Conservation (phyloP, 2,797 vertebrate genomes). For the Onychomys leucogaster region DNA sequence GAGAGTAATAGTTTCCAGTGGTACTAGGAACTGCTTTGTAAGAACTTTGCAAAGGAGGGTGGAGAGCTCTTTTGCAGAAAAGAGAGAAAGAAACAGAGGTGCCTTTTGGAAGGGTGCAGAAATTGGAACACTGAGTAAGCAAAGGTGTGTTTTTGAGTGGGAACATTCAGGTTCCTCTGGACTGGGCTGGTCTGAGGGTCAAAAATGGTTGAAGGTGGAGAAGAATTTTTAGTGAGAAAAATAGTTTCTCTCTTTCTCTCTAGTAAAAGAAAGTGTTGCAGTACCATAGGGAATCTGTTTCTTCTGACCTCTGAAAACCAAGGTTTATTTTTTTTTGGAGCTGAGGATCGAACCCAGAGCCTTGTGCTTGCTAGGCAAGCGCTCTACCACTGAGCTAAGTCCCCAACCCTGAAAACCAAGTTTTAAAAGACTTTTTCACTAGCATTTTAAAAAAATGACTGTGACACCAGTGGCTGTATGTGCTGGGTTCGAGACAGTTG, state of each 20-base stretch:
- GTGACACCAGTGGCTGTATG: not conserved
- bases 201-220: not conserved
- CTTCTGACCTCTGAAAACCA: slow-evolving; percentile 33
- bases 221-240: slow-evolving; percentile 9
- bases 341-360: no score
- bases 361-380: no score
- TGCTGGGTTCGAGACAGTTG: slow-evolving; percentile 12
- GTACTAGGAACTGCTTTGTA: slow-evolving; percentile 50
- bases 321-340: no score
- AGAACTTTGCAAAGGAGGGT: slow-evolving; percentile 51
- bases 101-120: not conserved
- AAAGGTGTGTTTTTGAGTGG: not conserved
- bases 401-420: slow-evolving; percentile 27
- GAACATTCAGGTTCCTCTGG: slow-evolving; percentile 12
- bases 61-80: not conserved
- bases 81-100: slow-evolving; percentile 34
- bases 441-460: not conserved
- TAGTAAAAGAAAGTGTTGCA: not conserved
- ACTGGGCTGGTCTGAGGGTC: not conserved
- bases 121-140: slow-evolving; percentile 6
- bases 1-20: slow-evolving; percentile 63
- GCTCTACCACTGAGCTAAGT: no score
- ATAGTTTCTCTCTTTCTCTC: not conserved
- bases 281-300: not conserved
- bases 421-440: slow-evolving; percentile 23